Evolutionary conservation across 2,113 vertebrate genomes (phyloP).

Genomic region (Ahaetulla prasina): DNA sequence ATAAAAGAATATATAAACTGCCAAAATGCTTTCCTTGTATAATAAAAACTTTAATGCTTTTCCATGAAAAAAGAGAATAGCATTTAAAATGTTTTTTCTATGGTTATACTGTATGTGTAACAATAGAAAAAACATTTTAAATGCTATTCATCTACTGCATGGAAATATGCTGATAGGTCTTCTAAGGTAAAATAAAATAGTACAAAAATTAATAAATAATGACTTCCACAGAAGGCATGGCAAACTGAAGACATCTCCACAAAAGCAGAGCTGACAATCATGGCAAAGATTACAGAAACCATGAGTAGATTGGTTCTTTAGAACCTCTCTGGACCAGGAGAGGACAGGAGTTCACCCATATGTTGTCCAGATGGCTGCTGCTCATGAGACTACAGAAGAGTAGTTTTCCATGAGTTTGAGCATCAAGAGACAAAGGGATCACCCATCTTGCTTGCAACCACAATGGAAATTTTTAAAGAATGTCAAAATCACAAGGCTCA

Average conservation of each 20-base stretch:
- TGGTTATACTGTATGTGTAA: too few relatives aligned
- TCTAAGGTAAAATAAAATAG: not conserved
- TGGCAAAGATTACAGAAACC: not conserved
- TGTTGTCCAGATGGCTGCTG: not conserved
- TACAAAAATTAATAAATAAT: not conserved
- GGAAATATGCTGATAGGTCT: not conserved
- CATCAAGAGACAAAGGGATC: not conserved
- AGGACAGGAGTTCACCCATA: not conserved
- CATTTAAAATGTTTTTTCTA: too few relatives aligned
- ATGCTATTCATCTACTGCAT: not conserved
- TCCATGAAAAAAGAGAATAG: not conserved
- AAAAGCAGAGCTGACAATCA: not conserved
- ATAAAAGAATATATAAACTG: not conserved
- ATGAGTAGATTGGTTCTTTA: not conserved
- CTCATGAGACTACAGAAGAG: not conserved
- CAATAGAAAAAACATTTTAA: not conserved
- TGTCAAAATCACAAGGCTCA: not conserved
- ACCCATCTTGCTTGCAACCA: not conserved
- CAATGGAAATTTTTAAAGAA: not conserved
- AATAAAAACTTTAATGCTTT: not conserved
- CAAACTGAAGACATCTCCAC: not conserved
- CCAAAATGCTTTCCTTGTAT: not conserved
- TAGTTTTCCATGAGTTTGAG: not conserved
- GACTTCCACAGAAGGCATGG: not conserved
- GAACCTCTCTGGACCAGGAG: not conserved